Base-by-base conservation (phyloP, 2,888 invertebrate genomes). In the Tachina grossa region DNA sequence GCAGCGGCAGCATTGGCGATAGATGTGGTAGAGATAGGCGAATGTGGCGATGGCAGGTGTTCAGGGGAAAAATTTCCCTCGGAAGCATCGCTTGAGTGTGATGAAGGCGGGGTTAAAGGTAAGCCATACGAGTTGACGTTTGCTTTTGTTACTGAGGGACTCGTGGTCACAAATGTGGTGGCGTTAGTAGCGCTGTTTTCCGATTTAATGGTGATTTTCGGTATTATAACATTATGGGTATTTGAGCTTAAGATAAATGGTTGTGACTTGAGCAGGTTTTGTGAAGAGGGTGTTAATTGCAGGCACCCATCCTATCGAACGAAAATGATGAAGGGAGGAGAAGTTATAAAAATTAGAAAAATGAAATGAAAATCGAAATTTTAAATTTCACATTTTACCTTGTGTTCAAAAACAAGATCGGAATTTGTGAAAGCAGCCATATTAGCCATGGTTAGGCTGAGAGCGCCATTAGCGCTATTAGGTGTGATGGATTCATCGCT, bases 71-170 rank as follows among this genome's bases (percentile, higher is more conserved):
- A 93, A 87, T 95, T 95, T 71, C 96, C 96, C 92, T 96, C 96
- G 90, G 96, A 96, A 91, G 96, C 96, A 80, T 96, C 96, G 79
- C 96, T 96, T 88, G 96, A 96, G 19, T 96, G 95, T 87, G 96
- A 95, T 81, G 96, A 97, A 75, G 98, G 97, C 61, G 98, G 98
- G 84, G 98, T 98, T 14, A 98, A 97, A 6, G 98, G 98, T 87
- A 98, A 94, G 90, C 95, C 94, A 79, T 90, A 91, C 11, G 88
- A 84, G 63, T 82, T 85, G 55, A 77, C 66, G 80, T 55, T 87
- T 77, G 68, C 84, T 84, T 85, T 87, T 81, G 81, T 87, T 47
- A 84, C 66, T 16, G 82, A 74, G 41, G 86, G 13, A n/a, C 71
- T 77, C 10, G 57, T 22, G 53, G n/a, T 78, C 19, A 78, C 78